Percentiles rank a stretch among this genome's conserved stretches.
These are phyloP conservation scores for Ataeniobius toweri DNA, from an alignment of 2,797 vertebrate genomes.

Conservation along the genomic window DNA sequence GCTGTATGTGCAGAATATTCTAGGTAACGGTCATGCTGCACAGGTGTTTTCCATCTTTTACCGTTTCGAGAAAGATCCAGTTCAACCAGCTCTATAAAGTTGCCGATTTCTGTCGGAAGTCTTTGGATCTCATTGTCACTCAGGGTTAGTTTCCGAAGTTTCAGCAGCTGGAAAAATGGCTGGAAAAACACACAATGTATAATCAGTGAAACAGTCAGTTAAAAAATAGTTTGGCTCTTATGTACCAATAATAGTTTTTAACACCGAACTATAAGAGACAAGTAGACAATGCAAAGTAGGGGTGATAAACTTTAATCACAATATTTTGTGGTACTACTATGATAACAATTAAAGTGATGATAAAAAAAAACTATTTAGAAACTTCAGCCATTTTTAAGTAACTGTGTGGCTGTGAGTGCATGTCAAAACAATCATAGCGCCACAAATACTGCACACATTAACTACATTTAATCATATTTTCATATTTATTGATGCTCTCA, in stretches of 20 bases:
- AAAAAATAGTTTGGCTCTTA: not conserved
- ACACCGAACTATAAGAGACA: not conserved
- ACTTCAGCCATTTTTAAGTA: too few relatives aligned
- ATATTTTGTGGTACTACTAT: too few relatives aligned
- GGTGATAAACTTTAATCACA: too few relatives aligned
- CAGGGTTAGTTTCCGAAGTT: constrained; percentile 95
- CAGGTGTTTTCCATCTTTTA: constrained; percentile 65
- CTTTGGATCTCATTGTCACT: constrained; percentile 98
- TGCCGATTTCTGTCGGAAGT: constrained; percentile 94
- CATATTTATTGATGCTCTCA: too few relatives aligned
- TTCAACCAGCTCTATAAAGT: constrained; percentile 97
- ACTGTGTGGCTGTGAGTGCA: too few relatives aligned
- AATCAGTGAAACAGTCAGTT: not conserved
- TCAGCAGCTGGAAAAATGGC: constrained; percentile 96
- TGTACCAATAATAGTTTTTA: not conserved
- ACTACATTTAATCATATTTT: too few relatives aligned
- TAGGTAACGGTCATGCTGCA: not conserved
- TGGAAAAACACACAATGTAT: constrained; percentile 59
- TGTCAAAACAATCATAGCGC: too few relatives aligned
- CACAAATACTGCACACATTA: too few relatives aligned
- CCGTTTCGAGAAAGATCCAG: constrained; percentile 97
- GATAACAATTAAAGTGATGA: too few relatives aligned
- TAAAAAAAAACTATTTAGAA: too few relatives aligned
- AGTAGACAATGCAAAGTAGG: not conserved
- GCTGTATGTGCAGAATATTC: not conserved